A percentile compares a stretch with the other conserved stretches of the same genome.
Conservation (phyloP, 2,888 invertebrate genomes). For the Hydraecia micacea region DNA sequence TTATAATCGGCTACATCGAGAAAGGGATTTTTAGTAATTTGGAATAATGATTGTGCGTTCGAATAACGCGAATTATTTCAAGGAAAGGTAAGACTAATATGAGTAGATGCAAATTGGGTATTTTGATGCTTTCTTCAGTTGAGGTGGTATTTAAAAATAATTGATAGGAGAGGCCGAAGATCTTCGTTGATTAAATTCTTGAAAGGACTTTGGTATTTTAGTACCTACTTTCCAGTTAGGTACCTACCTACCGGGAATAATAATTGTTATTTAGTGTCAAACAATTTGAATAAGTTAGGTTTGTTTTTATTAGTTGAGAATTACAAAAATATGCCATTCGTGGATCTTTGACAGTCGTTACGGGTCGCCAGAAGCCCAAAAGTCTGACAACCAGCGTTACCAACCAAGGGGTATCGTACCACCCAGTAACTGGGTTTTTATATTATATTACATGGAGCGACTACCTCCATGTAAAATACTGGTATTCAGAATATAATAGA, state of each 20-base stretch:
- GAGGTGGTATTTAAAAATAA: slow-evolving; percentile 25
- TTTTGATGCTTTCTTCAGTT: slow-evolving; percentile 9
- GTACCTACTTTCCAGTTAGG: not conserved
- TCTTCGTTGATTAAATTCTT: not conserved
- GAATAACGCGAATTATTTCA: slow-evolving; percentile 32
- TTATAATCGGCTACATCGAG: slow-evolving; percentile 76
- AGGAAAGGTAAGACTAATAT: slow-evolving; percentile 9
- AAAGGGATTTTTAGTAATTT: slow-evolving; percentile 52
- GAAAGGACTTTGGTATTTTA: slow-evolving; percentile 13
- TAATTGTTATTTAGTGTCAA: not conserved
- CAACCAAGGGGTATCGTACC: no score
- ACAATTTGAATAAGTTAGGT: not conserved
- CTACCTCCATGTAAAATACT: no score
- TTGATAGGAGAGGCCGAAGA: slow-evolving; percentile 10
- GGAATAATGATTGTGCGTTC: slow-evolving; percentile 55
- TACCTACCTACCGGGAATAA: no score
- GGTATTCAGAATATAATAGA: no score
- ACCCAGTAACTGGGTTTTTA: no score
- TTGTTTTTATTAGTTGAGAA: not conserved
- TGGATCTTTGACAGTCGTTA: no score
- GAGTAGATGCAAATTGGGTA: slow-evolving; percentile 28
- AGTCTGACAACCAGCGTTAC: no score
- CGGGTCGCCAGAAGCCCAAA: no score
- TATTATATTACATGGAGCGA: no score
- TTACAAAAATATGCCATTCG: no score